Base-by-base conservation (phyloP, 1,140 invertebrate species). In the Drosophila ananassae region DNA sequence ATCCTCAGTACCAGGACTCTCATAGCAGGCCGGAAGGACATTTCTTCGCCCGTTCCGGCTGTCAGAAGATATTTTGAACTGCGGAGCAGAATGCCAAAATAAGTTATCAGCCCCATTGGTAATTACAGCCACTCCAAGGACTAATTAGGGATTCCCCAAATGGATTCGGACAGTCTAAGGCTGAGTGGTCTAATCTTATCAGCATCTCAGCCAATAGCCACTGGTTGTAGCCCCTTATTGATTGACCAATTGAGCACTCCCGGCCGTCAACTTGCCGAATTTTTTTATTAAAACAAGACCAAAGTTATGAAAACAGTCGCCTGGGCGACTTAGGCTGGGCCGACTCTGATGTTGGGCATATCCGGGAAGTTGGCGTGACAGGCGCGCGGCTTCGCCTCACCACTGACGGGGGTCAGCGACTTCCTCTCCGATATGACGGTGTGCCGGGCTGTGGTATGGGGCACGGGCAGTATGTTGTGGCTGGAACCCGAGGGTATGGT, bases 31-130 rank as follows among this genome's bases (percentile, higher is more conserved):
- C 39, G 25, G 47, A 62, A 67, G 72, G 62, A 60, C 66, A 69
- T 56, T 22, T 51, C 25, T 12, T 50, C 17, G 57, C 25, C 28
- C 37, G 46, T 56, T 37, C 17, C 17, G 44, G 56, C 61, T 75
- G 73, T 55, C 81, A 71, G 66, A 78, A 73, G 76, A 77, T 77
- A 89, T 89, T 87, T 89, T 83, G 79, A 87, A 89, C 83, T 79
- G 81, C 62, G 44, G 53, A 73, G 62, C 79, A 69, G 79, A 83
- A 79, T 73, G 66, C 57, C 67, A 4, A 89, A 87, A 87, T 82
- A 79, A 89, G 83, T 89, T 87, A 83, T 71, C 82, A 68, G 63
- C 56, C n/a, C 41, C 41, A 2, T 44, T 44, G 69, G 56, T 67
- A 83, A 67, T 63, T 80, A 80, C 50, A 50, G 57, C 41, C 41